Conservation (phyloP, 2,113 vertebrate species). For the Alces alces region DNA sequence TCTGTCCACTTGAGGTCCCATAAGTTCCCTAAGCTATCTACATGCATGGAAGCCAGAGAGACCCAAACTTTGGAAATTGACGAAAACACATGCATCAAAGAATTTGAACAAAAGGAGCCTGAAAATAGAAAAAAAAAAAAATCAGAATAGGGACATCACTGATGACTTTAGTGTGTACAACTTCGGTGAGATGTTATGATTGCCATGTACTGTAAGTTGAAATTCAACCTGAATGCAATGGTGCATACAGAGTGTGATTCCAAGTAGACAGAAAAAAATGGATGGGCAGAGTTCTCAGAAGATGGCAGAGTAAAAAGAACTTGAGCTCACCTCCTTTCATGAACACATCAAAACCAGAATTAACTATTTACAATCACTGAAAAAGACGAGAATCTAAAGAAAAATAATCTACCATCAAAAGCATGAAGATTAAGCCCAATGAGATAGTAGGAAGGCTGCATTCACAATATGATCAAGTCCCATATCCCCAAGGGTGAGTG, state of each 20-base stretch:
- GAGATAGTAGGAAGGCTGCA: not conserved
- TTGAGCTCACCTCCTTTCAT: not conserved
- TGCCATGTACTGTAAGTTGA: not conserved
- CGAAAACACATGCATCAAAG: not conserved
- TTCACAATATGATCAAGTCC: not conserved
- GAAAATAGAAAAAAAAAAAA: not conserved
- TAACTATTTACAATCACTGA: not conserved
- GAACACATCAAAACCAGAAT: not conserved
- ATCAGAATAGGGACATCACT: not conserved
- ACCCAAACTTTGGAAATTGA: fast-evolving
- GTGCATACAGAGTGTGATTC: not conserved
- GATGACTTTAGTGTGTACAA: not conserved
- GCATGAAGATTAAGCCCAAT: not conserved
- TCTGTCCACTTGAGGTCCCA: not conserved
- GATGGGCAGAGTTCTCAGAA: not conserved
- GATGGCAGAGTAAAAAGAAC: not conserved
- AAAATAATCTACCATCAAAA: not conserved
- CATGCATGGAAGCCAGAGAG: not conserved
- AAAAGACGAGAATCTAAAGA: not conserved
- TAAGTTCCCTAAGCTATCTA: not conserved
- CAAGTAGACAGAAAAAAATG: not conserved
- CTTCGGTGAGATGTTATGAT: not conserved
- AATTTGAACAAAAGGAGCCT: not conserved
- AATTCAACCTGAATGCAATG: not conserved
- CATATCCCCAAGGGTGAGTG: not conserved